phyloP scores from a whole-genome alignment of 2,888 invertebrate genomes.

The Podabrus alpinus region DNA sequence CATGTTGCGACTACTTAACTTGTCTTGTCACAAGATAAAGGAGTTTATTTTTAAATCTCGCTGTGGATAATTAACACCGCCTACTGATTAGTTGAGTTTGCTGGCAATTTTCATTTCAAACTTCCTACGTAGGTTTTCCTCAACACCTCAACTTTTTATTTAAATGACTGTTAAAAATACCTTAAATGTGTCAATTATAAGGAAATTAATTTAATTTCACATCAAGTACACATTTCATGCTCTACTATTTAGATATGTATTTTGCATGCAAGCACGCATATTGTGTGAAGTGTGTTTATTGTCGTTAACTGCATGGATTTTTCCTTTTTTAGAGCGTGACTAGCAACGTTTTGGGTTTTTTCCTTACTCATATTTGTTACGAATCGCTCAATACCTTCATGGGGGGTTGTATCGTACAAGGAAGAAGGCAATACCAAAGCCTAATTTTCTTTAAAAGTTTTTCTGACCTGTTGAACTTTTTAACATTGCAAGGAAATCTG shows the following conservation, averaged over 20 bases:
- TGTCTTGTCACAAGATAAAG: neutral
- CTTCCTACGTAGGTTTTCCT: neutral
- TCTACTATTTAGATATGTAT: neutral
- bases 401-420: neutral
- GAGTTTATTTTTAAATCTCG: neutral
- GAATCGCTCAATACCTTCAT: neutral
- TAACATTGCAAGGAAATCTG: neutral
- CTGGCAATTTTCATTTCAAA: neutral
- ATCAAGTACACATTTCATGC: neutral
- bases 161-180: neutral
- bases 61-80: neutral
- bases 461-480: neutral
- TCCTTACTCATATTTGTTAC: neutral
- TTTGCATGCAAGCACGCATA: neutral
- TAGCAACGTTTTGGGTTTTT: neutral
- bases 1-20: neutral
- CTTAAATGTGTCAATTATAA: neutral
- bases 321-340: neutral
- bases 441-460: neutral
- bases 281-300: neutral
- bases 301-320: neutral
- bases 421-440: no score
- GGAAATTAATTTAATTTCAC: neutral
- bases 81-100: neutral
- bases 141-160: neutral